Evolutionary conservation across 2,113 vertebrate genomes (phyloP).

Genomic region (Zingel zingel): DNA sequence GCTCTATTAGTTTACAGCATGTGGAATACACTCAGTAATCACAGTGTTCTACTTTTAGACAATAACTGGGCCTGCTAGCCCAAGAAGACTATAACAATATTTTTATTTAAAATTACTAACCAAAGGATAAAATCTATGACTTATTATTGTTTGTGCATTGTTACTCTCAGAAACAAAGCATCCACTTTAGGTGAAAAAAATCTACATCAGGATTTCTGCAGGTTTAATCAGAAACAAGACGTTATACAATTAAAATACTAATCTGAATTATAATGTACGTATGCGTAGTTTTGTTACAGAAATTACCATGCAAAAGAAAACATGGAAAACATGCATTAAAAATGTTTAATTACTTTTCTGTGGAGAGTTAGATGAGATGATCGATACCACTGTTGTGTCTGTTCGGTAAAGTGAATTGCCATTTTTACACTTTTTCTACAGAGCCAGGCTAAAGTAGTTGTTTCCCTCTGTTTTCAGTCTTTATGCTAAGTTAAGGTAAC

Average conservation of each 20-base stretch:
- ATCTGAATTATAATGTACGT: too few species aligned
- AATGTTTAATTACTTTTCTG: background rate
- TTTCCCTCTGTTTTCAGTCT: background rate
- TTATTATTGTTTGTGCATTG: background rate
- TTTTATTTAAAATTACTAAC: background rate
- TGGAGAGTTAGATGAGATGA: background rate
- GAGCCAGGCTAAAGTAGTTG: background rate
- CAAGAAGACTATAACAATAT: background rate
- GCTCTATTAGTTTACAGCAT: constrained; percentile 56
- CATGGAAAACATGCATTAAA: background rate
- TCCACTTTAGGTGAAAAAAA: background rate
- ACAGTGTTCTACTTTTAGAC: constrained; percentile 54
- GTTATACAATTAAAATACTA: too few species aligned
- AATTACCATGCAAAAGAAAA: too few species aligned
- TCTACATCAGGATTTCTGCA: background rate
- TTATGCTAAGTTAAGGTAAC: too few species aligned
- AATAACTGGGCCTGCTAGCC: constrained; percentile 21
- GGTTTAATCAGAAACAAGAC: background rate
- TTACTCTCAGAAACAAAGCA: background rate
- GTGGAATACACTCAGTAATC: constrained; percentile 52
- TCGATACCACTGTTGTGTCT: background rate
- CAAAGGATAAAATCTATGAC: background rate
- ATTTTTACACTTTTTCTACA: background rate
- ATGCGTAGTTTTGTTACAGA: too few species aligned
- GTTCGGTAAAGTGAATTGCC: background rate